phyloP scores from a whole-genome alignment of 1,140 invertebrate genomes.

The Platyscapa corneri region DNA sequence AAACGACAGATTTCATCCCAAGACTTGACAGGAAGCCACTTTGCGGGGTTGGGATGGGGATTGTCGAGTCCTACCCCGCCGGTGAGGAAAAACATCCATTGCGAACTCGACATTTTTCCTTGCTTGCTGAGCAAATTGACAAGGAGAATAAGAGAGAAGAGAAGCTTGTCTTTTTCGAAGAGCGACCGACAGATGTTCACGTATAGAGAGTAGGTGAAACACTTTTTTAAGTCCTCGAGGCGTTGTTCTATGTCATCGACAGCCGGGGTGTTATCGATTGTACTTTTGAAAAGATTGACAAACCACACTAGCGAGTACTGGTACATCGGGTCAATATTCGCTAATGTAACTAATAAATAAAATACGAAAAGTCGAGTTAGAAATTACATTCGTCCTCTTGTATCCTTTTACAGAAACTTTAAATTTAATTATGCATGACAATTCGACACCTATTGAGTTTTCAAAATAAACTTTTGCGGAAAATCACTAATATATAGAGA shows the following conservation, averaged over 20 bases:
- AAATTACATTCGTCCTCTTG: not conserved
- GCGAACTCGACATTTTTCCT: constrained; percentile 80
- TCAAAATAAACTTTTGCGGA: not conserved
- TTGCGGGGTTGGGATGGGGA: constrained; percentile 81
- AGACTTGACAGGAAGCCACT: constrained; percentile 84
- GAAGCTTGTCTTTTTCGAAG: constrained; percentile 95
- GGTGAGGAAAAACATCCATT: constrained; percentile 93
- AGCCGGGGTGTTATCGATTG: constrained; percentile 93
- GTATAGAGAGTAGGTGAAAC: constrained; percentile 94
- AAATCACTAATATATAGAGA: not conserved
- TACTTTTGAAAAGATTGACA: constrained; percentile 89
- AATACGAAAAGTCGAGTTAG: not conserved
- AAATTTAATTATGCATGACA: not conserved
- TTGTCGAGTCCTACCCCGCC: constrained; percentile 90
- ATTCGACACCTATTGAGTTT: not conserved
- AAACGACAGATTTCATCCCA: constrained; percentile 91
- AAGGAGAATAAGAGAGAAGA: constrained; percentile 91
- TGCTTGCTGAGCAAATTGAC: constrained; percentile 89
- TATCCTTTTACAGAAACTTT: not conserved
- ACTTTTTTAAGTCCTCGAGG: constrained; percentile 83
- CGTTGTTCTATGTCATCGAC: constrained; percentile 86
- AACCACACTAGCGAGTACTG: constrained; percentile 97
- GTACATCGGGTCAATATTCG: constrained; percentile 98
- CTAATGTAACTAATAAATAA: constrained; percentile 80
- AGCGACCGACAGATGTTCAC: constrained; percentile 94